Evolutionary conservation across 2,113 vertebrate genomes (phyloP).

Genomic region (Muntiacus muntjak): DNA sequence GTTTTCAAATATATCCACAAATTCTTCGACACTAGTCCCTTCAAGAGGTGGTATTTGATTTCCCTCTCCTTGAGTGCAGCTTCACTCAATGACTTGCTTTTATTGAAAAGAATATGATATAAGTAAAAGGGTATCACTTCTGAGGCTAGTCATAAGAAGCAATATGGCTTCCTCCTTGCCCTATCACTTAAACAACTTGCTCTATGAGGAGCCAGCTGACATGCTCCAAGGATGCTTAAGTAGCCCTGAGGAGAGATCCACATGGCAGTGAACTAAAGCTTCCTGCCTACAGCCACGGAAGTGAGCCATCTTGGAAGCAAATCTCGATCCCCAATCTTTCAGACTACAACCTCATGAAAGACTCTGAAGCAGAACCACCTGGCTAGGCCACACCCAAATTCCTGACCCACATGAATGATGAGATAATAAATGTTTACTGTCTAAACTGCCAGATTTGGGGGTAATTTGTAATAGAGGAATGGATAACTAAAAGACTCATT

Average conservation of each 20-base stretch:
- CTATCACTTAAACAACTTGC: not conserved
- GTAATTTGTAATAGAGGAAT: not conserved
- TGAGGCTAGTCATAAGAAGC: not conserved
- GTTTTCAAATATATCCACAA: conserved; percentile 10
- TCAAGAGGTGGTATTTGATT: not conserved
- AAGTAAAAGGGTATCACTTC: not conserved
- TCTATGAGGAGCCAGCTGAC: not conserved
- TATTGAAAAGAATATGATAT: not conserved
- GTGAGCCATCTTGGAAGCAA: not conserved
- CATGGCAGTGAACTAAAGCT: not conserved
- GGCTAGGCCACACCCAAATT: not conserved
- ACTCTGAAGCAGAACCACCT: not conserved
- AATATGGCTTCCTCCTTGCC: not conserved
- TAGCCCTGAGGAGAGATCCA: not conserved
- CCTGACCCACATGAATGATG: not conserved
- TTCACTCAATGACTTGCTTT: not conserved
- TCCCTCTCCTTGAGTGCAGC: not conserved
- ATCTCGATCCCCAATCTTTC: not conserved
- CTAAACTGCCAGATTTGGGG: not conserved
- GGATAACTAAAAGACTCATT: conserved; percentile 16
- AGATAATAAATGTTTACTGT: not conserved
- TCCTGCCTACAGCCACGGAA: not conserved
- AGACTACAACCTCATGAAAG: not conserved
- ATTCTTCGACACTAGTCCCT: not conserved
- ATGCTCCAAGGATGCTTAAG: not conserved